Evolutionary conservation across 2,113 vertebrate species (phyloP), one percentile per base, ranked within the genome.

Genomic region (Plestiodon gilberti): DNA sequence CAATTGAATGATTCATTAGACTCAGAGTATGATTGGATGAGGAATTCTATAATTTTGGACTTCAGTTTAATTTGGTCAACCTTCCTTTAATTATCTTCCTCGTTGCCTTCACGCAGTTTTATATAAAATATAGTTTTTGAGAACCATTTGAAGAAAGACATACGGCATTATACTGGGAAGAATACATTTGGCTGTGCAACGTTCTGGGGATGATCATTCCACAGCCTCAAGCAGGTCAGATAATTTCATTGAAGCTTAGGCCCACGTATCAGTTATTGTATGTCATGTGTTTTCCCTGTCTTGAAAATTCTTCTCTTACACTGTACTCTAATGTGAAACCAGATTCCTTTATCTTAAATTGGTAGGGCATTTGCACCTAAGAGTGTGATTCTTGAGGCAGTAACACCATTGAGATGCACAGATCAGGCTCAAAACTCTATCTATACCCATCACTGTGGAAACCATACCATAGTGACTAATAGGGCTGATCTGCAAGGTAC

Each of bases 1-100:
- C 79, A 93, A 94, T 70, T 88, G 90, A 90, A 95, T 95, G 95
- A 94, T 94, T 95, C 93, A 94, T 95, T 94, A 90, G 84, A 87
- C 38, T 82, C 92, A 62, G 88, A 89, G 84, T 92, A 89, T 84
- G 83, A 93, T 87, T 91, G 92, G 89, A 92, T 61, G 86, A 94
- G 84, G 87, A 93, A 93, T 93, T 95, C 84, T 91, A 18, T 91
- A 94, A 94, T 95, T 94, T 85, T 84, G 65, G 80, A 90, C 71
- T 93, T 92, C 69, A 81, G 28, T 74, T 48, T 86, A 86, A 86
- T 86, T 86, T 75, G 61, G 78, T 52, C 33, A 10, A 74, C 43
- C 69, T 92, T 90, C 85, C 91, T 91, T 94, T 94, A 93, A 94
- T 93, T 90, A 89, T 40, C 43, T 88, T 78, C 87, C 40, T 81